Base-by-base conservation (phyloP, 2,888 invertebrate species). In the Lacanobia wlatinum region DNA sequence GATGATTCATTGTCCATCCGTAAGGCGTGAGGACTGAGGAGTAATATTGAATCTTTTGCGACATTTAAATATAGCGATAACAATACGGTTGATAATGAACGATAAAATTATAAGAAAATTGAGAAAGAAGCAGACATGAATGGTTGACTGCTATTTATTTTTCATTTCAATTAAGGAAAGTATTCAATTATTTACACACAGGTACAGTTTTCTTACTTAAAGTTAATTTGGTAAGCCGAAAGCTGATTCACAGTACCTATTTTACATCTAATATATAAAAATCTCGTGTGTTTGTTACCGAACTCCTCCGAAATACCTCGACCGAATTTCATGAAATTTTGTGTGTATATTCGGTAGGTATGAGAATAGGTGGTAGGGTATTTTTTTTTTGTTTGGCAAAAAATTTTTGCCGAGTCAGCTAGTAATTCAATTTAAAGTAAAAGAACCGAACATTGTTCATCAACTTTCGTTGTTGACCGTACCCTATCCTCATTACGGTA, bases 1-100 rank as follows among this genome's bases (percentile, higher is more conserved):
- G 88, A 92, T 94, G 94, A 95, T 91, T 94, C 94, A 94, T 82
- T 74, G 80, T 76, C 74, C 82, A 79, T 83, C 80, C 85, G 82
- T 67, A 60, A 81, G 59, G 77, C 70, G 40, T 60, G 52, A 74
- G 28, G 75, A 62, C 28, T 59, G 56, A 70, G 53, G 48, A 78
- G 72, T 34, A 80, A 75, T 72, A 80, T 70, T 77, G 53, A 76
- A 82, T 78, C 73, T 82, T 80, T 81, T 64, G 62, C 60, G 63
- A 73, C 58, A 60, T 74, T 84, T 70, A n/a, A 70, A 78, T 76
- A 55, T 50, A 38, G 50, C 38, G 72, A 66, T 78, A 76, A 69
- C 28, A 68, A 61, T 40, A 40, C 21, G 61, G 6, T 52, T 52
- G 76, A 55, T 80, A 76, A 34, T 43, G n/a, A 28, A 40, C 21